Conservation (phyloP, 2,888 invertebrate genomes). For the Sipunculus nudus region DNA sequence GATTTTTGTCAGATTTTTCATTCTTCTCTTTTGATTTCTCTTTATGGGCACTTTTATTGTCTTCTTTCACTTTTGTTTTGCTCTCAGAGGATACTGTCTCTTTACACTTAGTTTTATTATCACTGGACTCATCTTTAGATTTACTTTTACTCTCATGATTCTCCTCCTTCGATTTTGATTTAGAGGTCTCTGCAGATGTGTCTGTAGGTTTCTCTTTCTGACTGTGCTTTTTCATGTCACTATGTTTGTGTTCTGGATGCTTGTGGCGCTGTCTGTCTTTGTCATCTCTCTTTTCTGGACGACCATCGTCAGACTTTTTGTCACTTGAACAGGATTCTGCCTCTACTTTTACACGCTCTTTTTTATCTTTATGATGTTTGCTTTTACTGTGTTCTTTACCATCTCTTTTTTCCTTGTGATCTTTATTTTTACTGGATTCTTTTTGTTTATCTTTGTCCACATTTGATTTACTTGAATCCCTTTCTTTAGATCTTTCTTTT, state of each 20-base stretch:
- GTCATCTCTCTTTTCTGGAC: not conserved
- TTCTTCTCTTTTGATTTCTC: slow-evolving; percentile 7
- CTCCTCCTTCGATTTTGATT: not conserved
- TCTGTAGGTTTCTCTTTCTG: not conserved
- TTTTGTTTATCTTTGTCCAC: too few relatives aligned
- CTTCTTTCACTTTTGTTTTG: slow-evolving; percentile 6
- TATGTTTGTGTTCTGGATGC: not conserved
- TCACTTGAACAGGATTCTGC: too few relatives aligned
- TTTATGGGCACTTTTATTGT: not conserved
- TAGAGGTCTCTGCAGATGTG: not conserved
- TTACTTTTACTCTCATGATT: not conserved
- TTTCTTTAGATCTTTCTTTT: too few relatives aligned
- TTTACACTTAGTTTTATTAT: not conserved
- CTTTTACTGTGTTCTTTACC: too few relatives aligned
- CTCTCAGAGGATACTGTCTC: not conserved
- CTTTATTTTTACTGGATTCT: too few relatives aligned
- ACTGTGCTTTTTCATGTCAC: not conserved
- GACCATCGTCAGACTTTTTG: too few relatives aligned
- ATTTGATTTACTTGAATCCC: too few relatives aligned
- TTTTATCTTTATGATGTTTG: too few relatives aligned
- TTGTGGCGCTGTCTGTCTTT: not conserved
- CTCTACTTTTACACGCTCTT: too few relatives aligned
- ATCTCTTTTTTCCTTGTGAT: too few relatives aligned
- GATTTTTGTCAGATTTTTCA: slow-evolving; percentile 1
- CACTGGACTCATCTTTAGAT: not conserved